Evolutionary conservation across 2,888 invertebrate genomes (phyloP).

Genomic region (Merodon equestris): DNA sequence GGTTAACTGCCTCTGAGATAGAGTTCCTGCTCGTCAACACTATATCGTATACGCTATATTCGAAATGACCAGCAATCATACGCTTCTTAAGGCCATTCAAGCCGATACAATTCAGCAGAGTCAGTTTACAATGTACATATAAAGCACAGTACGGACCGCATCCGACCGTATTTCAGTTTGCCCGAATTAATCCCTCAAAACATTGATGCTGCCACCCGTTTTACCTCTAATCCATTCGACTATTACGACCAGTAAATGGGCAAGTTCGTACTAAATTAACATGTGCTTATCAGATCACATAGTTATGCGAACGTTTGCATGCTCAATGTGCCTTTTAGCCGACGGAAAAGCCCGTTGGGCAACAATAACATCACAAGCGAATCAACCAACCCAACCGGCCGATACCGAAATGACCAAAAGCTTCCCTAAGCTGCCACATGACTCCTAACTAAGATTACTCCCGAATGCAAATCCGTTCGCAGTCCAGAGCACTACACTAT

Average conservation of each 20-base stretch:
- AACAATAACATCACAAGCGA: conserved; percentile 35
- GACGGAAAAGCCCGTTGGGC: conserved; percentile 5
- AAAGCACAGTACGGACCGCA: no score
- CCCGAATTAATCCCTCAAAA: conserved; percentile 32
- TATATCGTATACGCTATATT: no score
- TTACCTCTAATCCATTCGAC: conserved; percentile 45
- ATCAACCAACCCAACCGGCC: conserved; percentile 23
- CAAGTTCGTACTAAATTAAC: conserved; percentile 58
- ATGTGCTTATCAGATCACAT: conserved; percentile 43
- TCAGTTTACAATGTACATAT: no score
- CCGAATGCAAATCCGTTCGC: conserved; percentile 56
- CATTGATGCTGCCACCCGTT: conserved; percentile 25
- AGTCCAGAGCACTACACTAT: conserved; percentile 33
- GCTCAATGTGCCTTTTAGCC: background rate
- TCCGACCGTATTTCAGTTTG: no score
- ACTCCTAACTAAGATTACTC: conserved; percentile 62
- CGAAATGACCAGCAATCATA: no score
- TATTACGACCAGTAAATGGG: conserved; percentile 51
- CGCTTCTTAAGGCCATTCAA: no score
- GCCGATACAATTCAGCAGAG: no score
- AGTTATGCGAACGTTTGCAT: conserved; percentile 8
- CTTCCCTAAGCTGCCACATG: conserved; percentile 58
- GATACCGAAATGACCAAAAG: conserved; percentile 55
- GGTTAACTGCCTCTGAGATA: no score
- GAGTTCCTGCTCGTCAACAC: no score